phyloP scores from a whole-genome alignment of 2,113 vertebrate genomes.

The Archilochus colubris region DNA sequence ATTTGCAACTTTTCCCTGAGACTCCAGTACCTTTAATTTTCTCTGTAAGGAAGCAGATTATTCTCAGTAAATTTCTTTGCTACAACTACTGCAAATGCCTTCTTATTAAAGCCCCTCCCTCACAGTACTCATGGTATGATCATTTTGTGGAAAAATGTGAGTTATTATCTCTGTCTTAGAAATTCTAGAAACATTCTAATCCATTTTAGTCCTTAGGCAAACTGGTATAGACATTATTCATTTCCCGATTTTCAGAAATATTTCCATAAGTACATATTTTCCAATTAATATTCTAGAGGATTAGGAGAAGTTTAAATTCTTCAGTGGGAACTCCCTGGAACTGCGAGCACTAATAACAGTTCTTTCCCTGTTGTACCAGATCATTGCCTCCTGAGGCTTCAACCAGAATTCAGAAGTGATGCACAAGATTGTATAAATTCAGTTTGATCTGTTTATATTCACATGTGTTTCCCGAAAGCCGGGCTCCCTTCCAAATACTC shows the following conservation, averaged over 20 bases:
- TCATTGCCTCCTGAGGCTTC: background rate
- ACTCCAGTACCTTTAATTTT: background rate
- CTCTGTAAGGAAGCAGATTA: background rate
- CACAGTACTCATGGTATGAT: background rate
- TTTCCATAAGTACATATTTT: background rate
- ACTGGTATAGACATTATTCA: background rate
- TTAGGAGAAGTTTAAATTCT: background rate
- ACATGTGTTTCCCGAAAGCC: conserved; percentile 8
- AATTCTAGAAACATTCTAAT: background rate
- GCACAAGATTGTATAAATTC: conserved; percentile 1
- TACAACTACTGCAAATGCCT: background rate
- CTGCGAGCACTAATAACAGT: background rate
- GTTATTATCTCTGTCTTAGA: background rate
- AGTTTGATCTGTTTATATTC: conserved; percentile 17
- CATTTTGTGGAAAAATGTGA: background rate
- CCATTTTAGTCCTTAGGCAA: background rate
- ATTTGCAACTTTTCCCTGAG: background rate
- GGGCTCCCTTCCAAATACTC: background rate
- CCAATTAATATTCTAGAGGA: background rate
- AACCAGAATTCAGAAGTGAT: background rate
- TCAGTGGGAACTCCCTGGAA: background rate
- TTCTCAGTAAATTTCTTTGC: background rate
- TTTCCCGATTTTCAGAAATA: background rate
- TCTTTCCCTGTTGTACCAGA: background rate
- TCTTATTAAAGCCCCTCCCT: background rate